A percentile compares a stretch with the other conserved stretches of the same genome.
Evolutionary conservation across 2,797 vertebrate species (phyloP).

Genomic region (Gorsachius magnificus): DNA sequence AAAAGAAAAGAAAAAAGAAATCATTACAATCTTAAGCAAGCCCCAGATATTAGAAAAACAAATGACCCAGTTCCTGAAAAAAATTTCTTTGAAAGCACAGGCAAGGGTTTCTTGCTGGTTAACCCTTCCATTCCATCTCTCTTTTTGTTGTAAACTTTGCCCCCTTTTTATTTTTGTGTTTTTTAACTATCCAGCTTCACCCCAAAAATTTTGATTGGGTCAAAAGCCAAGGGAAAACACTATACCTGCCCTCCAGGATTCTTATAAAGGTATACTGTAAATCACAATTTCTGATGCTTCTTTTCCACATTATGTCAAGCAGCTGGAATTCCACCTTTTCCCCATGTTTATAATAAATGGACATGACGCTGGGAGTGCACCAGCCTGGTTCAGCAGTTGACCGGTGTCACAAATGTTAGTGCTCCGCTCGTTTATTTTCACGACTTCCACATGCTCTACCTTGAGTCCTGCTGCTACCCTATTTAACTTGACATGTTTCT

Average conservation of each 20-base stretch:
- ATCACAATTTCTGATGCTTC: not conserved
- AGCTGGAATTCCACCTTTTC: not conserved
- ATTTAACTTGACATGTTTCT: conserved; percentile 23
- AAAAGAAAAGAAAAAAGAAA: not conserved
- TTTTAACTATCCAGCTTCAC: not conserved
- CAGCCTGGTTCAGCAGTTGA: not conserved
- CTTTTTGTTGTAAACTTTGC: not conserved
- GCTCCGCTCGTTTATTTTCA: conserved; percentile 3
- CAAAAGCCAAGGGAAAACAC: not conserved
- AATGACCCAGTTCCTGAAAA: not conserved
- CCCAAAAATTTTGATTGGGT: not conserved
- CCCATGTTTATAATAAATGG: not conserved
- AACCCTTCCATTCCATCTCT: not conserved
- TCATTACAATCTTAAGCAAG: not conserved
- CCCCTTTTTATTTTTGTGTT: not conserved
- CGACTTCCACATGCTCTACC: not conserved
- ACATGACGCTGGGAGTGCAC: not conserved
- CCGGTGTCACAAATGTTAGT: not conserved
- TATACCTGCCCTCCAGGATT: not conserved
- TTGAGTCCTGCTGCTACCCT: not conserved
- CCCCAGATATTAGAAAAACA: not conserved
- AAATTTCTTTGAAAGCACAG: not conserved
- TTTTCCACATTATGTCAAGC: not conserved
- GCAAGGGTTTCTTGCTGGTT: not conserved
- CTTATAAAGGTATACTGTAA: not conserved